phyloP scores from a whole-genome alignment of 2,113 vertebrate genomes.

The Vanacampus margaritifer region DNA sequence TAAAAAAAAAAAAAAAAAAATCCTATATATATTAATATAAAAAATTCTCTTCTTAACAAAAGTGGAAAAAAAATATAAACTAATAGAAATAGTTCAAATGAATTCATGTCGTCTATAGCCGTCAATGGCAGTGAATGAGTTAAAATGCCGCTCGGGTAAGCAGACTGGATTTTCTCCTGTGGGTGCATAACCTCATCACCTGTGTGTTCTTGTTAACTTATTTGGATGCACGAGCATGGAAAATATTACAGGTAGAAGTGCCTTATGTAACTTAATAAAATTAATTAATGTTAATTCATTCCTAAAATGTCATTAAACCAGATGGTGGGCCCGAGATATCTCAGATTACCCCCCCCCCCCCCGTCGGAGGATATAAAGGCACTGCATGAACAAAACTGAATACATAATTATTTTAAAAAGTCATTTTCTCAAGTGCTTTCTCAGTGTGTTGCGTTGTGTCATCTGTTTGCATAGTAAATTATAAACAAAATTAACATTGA shows the following conservation, averaged over 20 bases:
- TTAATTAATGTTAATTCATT: background rate
- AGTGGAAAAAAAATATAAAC: too few relatives aligned
- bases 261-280: background rate
- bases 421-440: background rate
- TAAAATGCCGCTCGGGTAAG: constrained; percentile 56
- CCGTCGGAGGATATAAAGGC: background rate
- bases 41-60: too few relatives aligned
- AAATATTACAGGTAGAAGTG: background rate
- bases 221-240: background rate
- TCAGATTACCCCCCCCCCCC: too few relatives aligned
- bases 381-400: background rate
- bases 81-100: too few relatives aligned
- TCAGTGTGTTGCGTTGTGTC: background rate
- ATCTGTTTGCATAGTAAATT: background rate
- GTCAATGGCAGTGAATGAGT: too few relatives aligned
- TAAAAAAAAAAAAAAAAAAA: too few relatives aligned
- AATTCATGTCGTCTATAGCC: too few relatives aligned
- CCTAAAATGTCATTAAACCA: background rate
- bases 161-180: constrained; percentile 54
- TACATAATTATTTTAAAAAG: background rate
- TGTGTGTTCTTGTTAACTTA: constrained; percentile 6
- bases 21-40: too few relatives aligned
- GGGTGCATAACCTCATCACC: constrained; percentile 35
- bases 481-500: background rate
- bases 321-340: background rate